phyloP scores from a whole-genome alignment of 2,888 invertebrate genomes.

The Agrotis segetum region DNA sequence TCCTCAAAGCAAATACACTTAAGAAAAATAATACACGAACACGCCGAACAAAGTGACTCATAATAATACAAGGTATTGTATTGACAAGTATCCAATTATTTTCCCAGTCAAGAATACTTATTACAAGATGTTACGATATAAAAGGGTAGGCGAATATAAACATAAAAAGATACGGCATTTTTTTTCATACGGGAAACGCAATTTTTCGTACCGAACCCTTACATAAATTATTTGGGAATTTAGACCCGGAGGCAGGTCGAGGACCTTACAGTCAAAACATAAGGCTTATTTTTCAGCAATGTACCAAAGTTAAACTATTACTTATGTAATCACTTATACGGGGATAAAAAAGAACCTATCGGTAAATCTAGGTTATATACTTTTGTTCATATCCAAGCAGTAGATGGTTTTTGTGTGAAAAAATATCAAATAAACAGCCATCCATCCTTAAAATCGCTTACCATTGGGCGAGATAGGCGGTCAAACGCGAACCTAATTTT shows the following conservation, averaged over 20 bases:
- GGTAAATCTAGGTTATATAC: too few relatives aligned
- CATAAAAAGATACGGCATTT: slow-evolving; percentile 25
- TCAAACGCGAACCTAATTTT: too few relatives aligned
- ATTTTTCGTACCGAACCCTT: slow-evolving; percentile 10
- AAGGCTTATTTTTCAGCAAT: neutral
- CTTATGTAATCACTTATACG: too few relatives aligned
- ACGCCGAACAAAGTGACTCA: slow-evolving; percentile 1
- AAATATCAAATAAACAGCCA: too few relatives aligned
- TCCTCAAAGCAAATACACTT: neutral
- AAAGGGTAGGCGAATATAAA: slow-evolving; percentile 10
- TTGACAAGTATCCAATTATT: slow-evolving; percentile 49
- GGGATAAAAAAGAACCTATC: too few relatives aligned
- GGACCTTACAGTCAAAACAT: neutral
- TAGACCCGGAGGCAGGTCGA: neutral
- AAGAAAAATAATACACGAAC: neutral
- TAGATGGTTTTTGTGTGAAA: too few relatives aligned
- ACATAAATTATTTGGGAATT: slow-evolving; percentile 18
- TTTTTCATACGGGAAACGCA: slow-evolving; percentile 17
- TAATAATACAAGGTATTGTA: slow-evolving; percentile 16
- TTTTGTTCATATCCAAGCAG: too few relatives aligned
- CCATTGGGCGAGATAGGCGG: too few relatives aligned
- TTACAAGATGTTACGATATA: slow-evolving; percentile 41
- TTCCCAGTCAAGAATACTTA: slow-evolving; percentile 30
- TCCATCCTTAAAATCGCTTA: too few relatives aligned
- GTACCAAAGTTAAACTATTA: too few relatives aligned